phyloP scores from a whole-genome alignment of 2,797 vertebrate genomes.

The Danio kyathit region DNA sequence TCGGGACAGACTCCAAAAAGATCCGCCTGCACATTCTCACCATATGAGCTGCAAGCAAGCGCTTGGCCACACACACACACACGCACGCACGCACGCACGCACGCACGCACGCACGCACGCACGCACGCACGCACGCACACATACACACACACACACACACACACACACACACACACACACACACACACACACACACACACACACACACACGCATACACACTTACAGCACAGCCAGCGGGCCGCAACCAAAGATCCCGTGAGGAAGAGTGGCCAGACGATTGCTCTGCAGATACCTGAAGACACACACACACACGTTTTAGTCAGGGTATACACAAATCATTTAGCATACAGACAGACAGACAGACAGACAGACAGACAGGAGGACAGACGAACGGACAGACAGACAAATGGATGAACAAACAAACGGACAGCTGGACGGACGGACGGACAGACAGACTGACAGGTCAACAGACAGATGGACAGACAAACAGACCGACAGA shows the following conservation, averaged over 20 bases:
- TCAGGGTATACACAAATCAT: no score
- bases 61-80: slow-evolving; percentile 7
- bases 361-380: no score
- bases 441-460: no score
- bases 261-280: slow-evolving; percentile 79
- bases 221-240: slow-evolving; percentile 79
- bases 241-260: slow-evolving; percentile 75
- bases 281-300: slow-evolving; percentile 77
- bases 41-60: slow-evolving; percentile 44
- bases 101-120: neutral
- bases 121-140: neutral
- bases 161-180: neutral
- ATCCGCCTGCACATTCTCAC: slow-evolving; percentile 41
- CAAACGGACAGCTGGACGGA: no score
- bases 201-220: slow-evolving; percentile 58
- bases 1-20: slow-evolving; percentile 37
- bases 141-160: slow-evolving; percentile 63
- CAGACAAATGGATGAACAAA: no score
- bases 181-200: no score
- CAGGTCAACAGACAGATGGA: no score
- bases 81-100: neutral
- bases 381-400: no score
- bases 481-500: no score
- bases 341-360: no score
- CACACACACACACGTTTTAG: neutral